Base-by-base conservation (phyloP, 2,113 vertebrate genomes). In the Perccottus glenii region DNA sequence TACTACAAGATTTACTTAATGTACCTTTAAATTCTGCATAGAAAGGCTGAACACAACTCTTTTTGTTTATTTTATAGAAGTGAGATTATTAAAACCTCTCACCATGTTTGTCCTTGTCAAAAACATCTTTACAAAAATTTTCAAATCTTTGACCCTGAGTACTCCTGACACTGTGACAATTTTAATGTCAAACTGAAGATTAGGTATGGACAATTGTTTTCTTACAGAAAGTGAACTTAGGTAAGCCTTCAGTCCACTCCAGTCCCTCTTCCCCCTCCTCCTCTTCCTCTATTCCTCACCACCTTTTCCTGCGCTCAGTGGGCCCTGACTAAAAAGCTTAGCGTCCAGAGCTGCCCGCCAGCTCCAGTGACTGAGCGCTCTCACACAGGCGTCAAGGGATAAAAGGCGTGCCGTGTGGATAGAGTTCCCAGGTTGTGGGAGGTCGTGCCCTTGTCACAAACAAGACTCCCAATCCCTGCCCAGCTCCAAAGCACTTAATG, bases 401-500 rank as follows among this genome's bases (percentile, higher is more conserved):
- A 84, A 88, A 85, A 87, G 73, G 42, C n/a, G 49, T 64, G 15
- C 73, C 79, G 81, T 77, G 75, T 78, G 81, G 81, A 80, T 85
- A 75, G 73, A 81, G 91, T 93, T 92, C 93, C 81, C 87, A 94
- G 95, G 93, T 96, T 95, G 94, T 91, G 92, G 92, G 92, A 94
- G 96, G 95, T 95, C 92, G 2, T 83, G 94, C 94, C 95, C 96
- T 95, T 94, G 94, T 94, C 93, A 93, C 93, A 95, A 93, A 94
- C 91, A 94, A 93, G 94, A 93, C 92, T 88, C 92, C 87, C 94
- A 94, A 94, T 95, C 94, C 92, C 90, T 12, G 85, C 89, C 89
- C 88, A 91, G 86, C 89, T 88, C 56, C 92, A 94, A 94, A 95
- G 92, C 94, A 95, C 94, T 96, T 95, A 94, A 96, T 96, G 94